Conservation (phyloP, 92 coral and sea anemone species). For the Diadumene lineata region DNA sequence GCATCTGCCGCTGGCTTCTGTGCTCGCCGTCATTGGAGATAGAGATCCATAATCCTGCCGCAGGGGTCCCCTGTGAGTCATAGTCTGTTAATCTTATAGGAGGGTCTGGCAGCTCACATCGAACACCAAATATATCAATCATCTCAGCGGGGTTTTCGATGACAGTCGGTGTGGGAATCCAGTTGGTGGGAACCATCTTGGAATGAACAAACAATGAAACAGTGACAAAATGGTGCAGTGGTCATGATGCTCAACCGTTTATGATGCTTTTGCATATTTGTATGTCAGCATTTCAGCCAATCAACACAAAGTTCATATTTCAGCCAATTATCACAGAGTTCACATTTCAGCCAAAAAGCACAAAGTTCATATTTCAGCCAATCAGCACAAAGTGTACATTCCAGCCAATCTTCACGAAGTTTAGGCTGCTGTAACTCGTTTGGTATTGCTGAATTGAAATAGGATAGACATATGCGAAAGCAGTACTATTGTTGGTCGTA, state of each 20-base stretch:
- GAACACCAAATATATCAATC: constrained; percentile 50
- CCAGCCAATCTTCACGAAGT: no score
- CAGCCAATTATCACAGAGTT: no score
- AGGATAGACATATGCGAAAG: no score
- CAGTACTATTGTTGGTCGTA: no score
- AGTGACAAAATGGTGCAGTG: not conserved
- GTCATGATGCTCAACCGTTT: no score
- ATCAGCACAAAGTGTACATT: no score
- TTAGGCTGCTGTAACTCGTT: no score
- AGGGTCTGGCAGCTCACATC: constrained; percentile 53
- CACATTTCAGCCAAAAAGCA: no score
- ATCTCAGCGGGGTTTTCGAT: constrained; percentile 32
- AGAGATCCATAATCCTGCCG: constrained; percentile 49
- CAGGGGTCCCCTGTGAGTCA: constrained; percentile 46
- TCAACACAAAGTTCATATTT: no score
- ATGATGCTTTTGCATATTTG: not conserved
- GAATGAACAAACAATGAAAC: not conserved
- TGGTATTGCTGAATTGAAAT: no score
- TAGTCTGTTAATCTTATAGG: constrained; percentile 45
- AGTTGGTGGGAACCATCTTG: constrained; percentile 18
- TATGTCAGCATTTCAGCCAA: no score
- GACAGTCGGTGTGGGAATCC: constrained; percentile 40
- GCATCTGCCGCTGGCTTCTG: constrained; percentile 31
- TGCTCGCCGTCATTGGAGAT: constrained; percentile 52
- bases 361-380: no score